Percentiles rank a stretch among this genome's conserved stretches.
Conservation (phyloP, 2,113 vertebrate species). For the Lonchura striata region DNA sequence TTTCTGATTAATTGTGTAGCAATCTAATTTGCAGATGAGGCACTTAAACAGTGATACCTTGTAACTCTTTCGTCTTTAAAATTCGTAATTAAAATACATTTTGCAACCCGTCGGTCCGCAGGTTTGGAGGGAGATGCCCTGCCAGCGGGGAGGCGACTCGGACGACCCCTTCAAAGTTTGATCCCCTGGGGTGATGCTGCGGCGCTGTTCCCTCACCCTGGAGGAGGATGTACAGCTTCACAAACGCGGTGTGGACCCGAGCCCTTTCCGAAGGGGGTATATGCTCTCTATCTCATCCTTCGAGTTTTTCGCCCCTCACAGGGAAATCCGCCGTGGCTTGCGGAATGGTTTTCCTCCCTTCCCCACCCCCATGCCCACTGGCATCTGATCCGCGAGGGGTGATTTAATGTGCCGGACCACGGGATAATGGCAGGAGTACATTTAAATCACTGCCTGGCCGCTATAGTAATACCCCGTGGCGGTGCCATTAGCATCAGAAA, state of each 20-base stretch:
- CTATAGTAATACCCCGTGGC: conserved; percentile 63
- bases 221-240: background rate
- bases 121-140: background rate
- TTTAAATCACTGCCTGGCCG: conserved; percentile 64
- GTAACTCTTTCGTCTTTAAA: conserved; percentile 77
- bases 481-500: conserved; percentile 80
- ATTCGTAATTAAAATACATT: conserved; percentile 62
- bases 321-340: background rate
- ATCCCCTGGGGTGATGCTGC: background rate
- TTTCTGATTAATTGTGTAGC: conserved; percentile 85
- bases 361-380: background rate
- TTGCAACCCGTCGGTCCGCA: background rate
- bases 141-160: background rate
- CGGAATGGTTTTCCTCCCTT: background rate
- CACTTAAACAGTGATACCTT: conserved; percentile 79
- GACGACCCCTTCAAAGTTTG: background rate
- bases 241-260: accelerated
- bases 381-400: conserved; percentile 10
- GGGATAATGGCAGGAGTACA: conserved; percentile 23
- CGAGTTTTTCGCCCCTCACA: background rate
- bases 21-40: conserved; percentile 82
- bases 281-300: background rate
- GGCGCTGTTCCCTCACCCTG: background rate
- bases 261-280: background rate
- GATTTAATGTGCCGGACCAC: conserved; percentile 65